Percentiles rank a stretch among this genome's conserved stretches.
Evolutionary conservation across 2,888 invertebrate genomes (phyloP).

Genomic region (Gymnosoma rotundatum): DNA sequence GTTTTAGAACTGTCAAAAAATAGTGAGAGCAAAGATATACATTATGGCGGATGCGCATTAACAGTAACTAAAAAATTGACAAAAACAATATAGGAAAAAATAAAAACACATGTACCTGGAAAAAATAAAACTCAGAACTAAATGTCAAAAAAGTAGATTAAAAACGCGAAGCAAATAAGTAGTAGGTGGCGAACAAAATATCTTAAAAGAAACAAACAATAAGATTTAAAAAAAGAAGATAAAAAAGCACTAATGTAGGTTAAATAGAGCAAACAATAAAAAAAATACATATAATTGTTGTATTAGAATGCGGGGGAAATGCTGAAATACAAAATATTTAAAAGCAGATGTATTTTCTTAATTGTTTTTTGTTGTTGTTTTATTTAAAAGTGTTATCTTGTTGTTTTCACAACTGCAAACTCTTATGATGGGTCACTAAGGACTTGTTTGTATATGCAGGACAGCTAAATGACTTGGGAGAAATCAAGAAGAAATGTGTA

Average conservation of each 20-base stretch:
- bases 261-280: neutral
- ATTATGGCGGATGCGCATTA: slow-evolving; percentile 54
- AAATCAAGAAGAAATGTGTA: neutral
- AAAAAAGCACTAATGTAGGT: neutral
- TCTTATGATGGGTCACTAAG: slow-evolving; percentile 15
- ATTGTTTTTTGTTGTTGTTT: neutral
- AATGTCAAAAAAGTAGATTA: slow-evolving; percentile 53
- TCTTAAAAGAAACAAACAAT: slow-evolving; percentile 9
- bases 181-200: slow-evolving; percentile 34
- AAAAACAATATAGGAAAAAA: slow-evolving; percentile 35
- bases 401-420: neutral
- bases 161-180: slow-evolving; percentile 16
- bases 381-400: neutral
- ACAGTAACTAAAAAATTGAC: slow-evolving; percentile 15
- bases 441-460: slow-evolving; percentile 5
- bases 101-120: slow-evolving; percentile 61
- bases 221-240: slow-evolving; percentile 1
- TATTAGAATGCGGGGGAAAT: neutral
- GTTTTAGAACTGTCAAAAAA: slow-evolving; percentile 31
- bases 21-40: slow-evolving; percentile 1
- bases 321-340: neutral
- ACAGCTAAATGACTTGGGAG: slow-evolving; percentile 4
- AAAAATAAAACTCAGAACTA: slow-evolving; percentile 35
- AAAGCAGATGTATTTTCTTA: slow-evolving; percentile 22
- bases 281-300: neutral